Evolutionary conservation across 2,113 vertebrate species (phyloP), one percentile per base, ranked within the genome.

Genomic region (Pseudorasbora parva): DNA sequence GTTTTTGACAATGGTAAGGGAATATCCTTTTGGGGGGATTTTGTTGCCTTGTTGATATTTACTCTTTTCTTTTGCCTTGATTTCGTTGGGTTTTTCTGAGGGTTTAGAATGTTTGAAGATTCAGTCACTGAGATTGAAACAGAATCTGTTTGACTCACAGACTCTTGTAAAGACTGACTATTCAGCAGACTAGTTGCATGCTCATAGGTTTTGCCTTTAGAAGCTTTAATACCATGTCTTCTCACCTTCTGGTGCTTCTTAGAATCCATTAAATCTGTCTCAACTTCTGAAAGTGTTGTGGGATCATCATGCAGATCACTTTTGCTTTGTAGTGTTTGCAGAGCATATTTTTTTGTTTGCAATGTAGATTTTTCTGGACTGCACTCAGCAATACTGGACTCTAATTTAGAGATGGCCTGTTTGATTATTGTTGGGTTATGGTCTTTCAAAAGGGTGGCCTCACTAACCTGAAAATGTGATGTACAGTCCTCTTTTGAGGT

Each of bases 11-110:
- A 54, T 19, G 23, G 71, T 49, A 47, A 51, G 14, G n/a, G 3
- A 49, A 19, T 60, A 78, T 78, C 14, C n/a, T 78, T 37, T 78
- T 78, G 75, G 43, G 37, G 75, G 12, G n/a, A 43, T 17, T 43
- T 15, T 25, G 12, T 15, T 25, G 7, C 2, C n/a, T 78, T 78
- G 11, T 78, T 43, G 30, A 78, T n/a, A 78, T 45, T 14, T 41
- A 11, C 19, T 78, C 21, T 78, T 25, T 43, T 78, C 33, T 60
- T 78, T 59, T 60, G 21, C 37, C n/a, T 59, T 41, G 33, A n/a
- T 59, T 57, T 77, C 33, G 4, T 77, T 23, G 21, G 75, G 54
- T 41, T 77, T 15, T 59, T 59, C 30, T 25, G 21, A 76, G 19
- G 27, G 49, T 49, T 56, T 54, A 21, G 2, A 77, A 41, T 77